Conservation (phyloP, 2,888 invertebrate genomes). For the Drosophila dives region DNA sequence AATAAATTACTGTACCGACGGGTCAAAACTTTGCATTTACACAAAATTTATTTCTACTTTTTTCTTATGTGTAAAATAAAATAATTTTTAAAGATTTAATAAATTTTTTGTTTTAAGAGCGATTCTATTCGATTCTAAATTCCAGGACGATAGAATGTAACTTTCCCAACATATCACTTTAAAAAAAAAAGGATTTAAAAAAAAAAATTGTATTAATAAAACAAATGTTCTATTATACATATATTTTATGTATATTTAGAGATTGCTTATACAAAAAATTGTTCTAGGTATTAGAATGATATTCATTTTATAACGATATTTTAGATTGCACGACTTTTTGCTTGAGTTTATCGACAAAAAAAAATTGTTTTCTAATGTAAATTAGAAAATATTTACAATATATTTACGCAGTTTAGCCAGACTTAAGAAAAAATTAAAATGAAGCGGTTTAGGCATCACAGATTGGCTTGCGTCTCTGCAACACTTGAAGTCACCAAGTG, state of each 20-base stretch:
- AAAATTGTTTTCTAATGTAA: background rate
- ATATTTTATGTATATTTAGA: background rate
- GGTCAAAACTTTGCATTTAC: background rate
- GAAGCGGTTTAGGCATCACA: background rate
- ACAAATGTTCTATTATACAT: background rate
- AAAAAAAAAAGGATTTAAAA: background rate
- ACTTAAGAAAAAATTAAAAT: background rate
- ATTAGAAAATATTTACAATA: background rate
- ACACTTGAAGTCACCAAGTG: conserved; percentile 56
- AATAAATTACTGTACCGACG: background rate
- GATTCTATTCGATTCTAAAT: background rate
- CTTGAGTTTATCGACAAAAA: no score
- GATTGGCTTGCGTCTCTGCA: conserved; percentile 21
- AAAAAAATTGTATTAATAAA: background rate
- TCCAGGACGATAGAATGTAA: background rate
- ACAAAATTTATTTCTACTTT: background rate
- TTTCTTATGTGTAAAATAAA: background rate
- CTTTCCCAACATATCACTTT: background rate
- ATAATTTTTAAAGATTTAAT: background rate
- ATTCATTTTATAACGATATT: no score
- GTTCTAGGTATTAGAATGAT: no score
- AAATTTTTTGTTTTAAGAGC: background rate
- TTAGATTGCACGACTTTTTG: no score
- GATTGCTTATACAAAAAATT: no score
- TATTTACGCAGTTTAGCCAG: background rate